Base-by-base conservation (phyloP, 2,888 invertebrate genomes). In the Cactoblastis cactorum region DNA sequence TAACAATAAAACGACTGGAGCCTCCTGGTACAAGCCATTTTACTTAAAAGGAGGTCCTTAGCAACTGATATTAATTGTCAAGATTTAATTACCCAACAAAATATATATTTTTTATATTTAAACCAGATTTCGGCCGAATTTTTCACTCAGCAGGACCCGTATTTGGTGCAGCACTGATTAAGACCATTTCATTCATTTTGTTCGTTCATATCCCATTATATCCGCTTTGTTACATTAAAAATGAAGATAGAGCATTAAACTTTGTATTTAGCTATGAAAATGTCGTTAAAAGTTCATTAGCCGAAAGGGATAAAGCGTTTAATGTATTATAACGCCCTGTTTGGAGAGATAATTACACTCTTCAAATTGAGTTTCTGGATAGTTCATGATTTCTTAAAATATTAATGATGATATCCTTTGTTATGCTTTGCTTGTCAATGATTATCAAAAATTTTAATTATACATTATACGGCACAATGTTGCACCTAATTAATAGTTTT, bases 251-350 rank as follows among this genome's bases (percentile, higher is more conserved):
- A 39, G 18, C 15, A 32, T 35, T 41, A 47, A 46, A 34, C 47
- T 45, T 48, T 19, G 43, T 52, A 48, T 35, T 37, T 35, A n/a
- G 37, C 43, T 18, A 47, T 48, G 50, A 57, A 57, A 60, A 54
- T 55, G 52, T 59, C 50, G 41, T 58, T 56, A 56, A 61, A 55
- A 60, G 51, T 52, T 49, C 52, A 58, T 57, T 53, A 53, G 52
- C 45, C 22, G 17, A 49, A 58, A 53, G 51, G 53, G 54, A 57
- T 59, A 33, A 41, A 49, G 28, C 32, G 34, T 41, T 54, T 52
- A 51, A 48, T 52, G 49, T 51, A 22, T n/a, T n/a, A n/a, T 52
- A 54, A 48, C 53, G 28, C 46, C 51, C 52, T 50, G 43, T 56
- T 61, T 61, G 57, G 58, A 35, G 54, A 57, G 48, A 49, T 52